Conservation (phyloP, 1,140 invertebrate genomes). For the Leptoteleia sp. region DNA sequence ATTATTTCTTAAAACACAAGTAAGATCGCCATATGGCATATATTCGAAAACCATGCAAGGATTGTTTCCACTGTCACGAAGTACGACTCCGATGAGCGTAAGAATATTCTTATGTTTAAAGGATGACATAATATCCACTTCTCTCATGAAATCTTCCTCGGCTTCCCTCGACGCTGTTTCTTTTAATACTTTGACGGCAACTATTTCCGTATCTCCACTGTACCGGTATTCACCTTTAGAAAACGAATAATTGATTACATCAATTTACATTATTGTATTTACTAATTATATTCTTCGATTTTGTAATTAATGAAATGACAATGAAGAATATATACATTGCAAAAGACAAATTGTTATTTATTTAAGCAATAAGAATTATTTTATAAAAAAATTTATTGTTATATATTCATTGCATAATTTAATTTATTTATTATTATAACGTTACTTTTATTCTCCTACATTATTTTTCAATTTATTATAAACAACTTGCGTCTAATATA, state of each 20-base stretch:
- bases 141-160: conserved; percentile 91
- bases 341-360: no score
- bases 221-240: conserved; percentile 81
- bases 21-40: conserved; percentile 94
- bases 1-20: conserved; percentile 89
- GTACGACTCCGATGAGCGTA: conserved; percentile 90
- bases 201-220: conserved; percentile 82
- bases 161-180: conserved; percentile 90
- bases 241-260: neutral
- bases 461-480: no score
- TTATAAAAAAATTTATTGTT: no score
- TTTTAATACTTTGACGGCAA: conserved; percentile 94
- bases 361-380: no score
- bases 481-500: no score
- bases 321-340: no score
- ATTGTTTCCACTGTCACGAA: conserved; percentile 85
- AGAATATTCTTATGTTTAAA: conserved; percentile 94
- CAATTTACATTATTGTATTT: no score
- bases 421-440: no score
- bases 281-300: no score
- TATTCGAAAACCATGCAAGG: conserved; percentile 97
- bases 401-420: no score
- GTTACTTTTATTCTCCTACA: no score
- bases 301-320: no score
- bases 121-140: conserved; percentile 94